Evolutionary conservation across 2,888 invertebrate genomes (phyloP).

Genomic region (Tenthredo scrophulariae): DNA sequence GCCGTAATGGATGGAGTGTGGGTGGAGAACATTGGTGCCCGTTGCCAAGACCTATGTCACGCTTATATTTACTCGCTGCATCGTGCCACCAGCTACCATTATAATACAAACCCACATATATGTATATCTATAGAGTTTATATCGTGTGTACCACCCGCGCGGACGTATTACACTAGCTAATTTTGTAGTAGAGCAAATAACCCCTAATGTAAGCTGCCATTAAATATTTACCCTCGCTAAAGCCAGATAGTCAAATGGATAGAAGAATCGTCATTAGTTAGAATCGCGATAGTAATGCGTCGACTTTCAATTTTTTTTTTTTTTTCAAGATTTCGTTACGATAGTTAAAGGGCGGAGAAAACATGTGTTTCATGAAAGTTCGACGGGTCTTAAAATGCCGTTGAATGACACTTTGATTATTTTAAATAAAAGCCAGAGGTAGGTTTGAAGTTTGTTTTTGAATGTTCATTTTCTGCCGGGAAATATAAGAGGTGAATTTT

Average conservation of each 20-base stretch:
- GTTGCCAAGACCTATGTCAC: conserved; percentile 74
- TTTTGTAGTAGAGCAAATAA: background rate
- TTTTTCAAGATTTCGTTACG: background rate
- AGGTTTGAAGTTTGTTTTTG: background rate
- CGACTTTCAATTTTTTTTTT: background rate
- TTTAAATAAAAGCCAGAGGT: background rate
- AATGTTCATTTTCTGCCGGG: background rate
- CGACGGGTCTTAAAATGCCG: background rate
- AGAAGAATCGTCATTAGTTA: background rate
- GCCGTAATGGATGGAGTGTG: conserved; percentile 72
- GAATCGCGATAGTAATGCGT: background rate
- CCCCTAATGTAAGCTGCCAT: background rate
- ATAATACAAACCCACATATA: background rate
- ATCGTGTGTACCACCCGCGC: background rate
- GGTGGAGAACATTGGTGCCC: conserved; percentile 66
- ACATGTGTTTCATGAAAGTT: background rate
- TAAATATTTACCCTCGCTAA: background rate
- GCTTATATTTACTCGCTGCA: conserved; percentile 70
- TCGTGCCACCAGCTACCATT: background rate
- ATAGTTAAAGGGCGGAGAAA: background rate
- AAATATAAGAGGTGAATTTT: background rate
- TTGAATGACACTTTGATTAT: background rate
- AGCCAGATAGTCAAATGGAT: background rate
- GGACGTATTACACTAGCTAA: conserved; percentile 12
- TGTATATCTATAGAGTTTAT: background rate